phyloP scores from a whole-genome alignment of 2,888 invertebrate species.

The Laspeyria flexula region DNA sequence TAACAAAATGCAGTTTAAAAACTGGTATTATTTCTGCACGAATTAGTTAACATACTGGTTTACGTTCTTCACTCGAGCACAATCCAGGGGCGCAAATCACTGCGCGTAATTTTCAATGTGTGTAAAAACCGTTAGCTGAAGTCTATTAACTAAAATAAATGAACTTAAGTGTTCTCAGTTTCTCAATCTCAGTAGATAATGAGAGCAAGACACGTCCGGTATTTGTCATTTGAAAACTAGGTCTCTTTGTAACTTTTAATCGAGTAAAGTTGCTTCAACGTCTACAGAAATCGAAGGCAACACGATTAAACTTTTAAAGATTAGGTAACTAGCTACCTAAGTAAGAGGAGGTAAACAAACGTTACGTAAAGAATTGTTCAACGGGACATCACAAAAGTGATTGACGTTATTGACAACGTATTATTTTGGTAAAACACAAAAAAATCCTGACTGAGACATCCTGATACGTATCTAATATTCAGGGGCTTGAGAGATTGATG shows the following conservation, averaged over 20 bases:
- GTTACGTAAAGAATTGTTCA: background rate
- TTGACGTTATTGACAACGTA: background rate
- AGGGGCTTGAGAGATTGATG: background rate
- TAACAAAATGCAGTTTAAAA: too few relatives aligned
- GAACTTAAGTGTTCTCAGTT: too few relatives aligned
- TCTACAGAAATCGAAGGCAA: background rate
- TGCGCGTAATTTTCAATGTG: too few relatives aligned
- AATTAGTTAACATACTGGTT: too few relatives aligned
- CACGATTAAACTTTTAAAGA: background rate
- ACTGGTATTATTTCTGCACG: too few relatives aligned
- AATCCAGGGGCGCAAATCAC: too few relatives aligned
- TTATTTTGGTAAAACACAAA: background rate
- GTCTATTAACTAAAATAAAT: background rate
- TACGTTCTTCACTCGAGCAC: too few relatives aligned
- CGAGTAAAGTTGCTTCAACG: conserved; percentile 1
- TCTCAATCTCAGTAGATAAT: background rate
- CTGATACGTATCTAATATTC: background rate
- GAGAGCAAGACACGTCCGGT: background rate
- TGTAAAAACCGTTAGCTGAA: too few relatives aligned
- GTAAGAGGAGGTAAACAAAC: background rate
- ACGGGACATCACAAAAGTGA: background rate
- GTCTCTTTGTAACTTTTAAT: conserved; percentile 4
- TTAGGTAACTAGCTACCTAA: too few relatives aligned
- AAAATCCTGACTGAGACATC: background rate
- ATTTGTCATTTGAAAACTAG: conserved; percentile 1